Percentiles rank a stretch among this genome's conserved stretches.
phyloP scores from a whole-genome alignment of 2,888 invertebrate genomes.

The Sthenelais limicola region DNA sequence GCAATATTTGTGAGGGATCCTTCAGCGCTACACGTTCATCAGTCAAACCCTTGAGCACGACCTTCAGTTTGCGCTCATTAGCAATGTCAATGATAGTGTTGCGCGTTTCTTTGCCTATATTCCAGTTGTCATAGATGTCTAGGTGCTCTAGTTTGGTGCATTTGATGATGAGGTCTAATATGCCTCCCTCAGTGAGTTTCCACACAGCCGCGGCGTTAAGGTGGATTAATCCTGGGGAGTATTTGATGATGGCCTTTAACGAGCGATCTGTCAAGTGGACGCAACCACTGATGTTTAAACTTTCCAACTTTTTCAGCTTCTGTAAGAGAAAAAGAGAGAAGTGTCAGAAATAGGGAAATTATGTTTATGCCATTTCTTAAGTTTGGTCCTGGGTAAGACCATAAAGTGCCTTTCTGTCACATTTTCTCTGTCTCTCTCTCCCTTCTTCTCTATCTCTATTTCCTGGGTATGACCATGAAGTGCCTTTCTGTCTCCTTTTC shows the following conservation, averaged over 20 bases:
- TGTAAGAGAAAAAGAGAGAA: slow-evolving; percentile 52
- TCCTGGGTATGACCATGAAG: too few relatives aligned
- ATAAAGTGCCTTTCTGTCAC: too few relatives aligned
- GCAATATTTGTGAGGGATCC: slow-evolving; percentile 14
- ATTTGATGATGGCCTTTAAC: slow-evolving; percentile 54
- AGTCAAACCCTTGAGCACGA: slow-evolving; percentile 56
- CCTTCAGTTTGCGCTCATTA: slow-evolving; percentile 52
- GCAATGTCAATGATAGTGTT: slow-evolving; percentile 53
- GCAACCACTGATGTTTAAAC: slow-evolving; percentile 61
- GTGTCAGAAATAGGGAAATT: too few relatives aligned
- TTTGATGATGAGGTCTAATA: slow-evolving; percentile 57
- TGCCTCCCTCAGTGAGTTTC: slow-evolving; percentile 55
- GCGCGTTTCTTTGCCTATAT: slow-evolving; percentile 54
- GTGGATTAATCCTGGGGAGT: slow-evolving; percentile 54
- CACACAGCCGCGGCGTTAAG: slow-evolving; percentile 58
- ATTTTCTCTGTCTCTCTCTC: too few relatives aligned
- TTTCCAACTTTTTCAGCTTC: slow-evolving; percentile 61
- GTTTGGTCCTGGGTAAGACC: too few relatives aligned
- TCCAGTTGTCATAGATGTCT: slow-evolving; percentile 60
- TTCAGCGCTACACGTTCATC: slow-evolving; percentile 53
- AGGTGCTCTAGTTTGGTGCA: slow-evolving; percentile 55
- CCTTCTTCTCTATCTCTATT: too few relatives aligned
- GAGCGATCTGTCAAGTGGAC: slow-evolving; percentile 62
- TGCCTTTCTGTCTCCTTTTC: too few relatives aligned
- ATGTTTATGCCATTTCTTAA: too few relatives aligned